These are phyloP conservation scores for Eucera pruinosa DNA, from an alignment of 2,888 invertebrate species.

Conservation along the genomic window DNA sequence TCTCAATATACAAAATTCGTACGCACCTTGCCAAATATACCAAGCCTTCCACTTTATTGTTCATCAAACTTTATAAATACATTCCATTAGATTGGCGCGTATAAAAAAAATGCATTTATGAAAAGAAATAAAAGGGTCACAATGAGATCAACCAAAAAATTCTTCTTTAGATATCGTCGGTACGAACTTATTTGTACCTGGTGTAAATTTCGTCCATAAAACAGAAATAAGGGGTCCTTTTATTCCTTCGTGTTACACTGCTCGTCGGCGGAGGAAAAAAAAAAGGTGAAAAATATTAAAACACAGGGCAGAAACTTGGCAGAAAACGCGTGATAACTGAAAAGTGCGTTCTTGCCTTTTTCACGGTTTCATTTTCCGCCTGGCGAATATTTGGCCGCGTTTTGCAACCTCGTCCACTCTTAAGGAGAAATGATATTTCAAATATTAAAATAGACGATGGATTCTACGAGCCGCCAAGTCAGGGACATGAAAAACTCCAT, in stretches of 20 bases:
- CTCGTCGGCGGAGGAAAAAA: constrained; percentile 1
- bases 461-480: constrained; percentile 8
- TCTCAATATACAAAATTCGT: no score
- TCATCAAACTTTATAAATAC: no score
- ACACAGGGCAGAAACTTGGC: constrained; percentile 19
- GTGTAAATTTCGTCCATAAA: constrained; percentile 16
- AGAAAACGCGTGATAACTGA: constrained; percentile 5
- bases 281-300: constrained; percentile 45
- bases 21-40: no score
- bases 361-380: constrained; percentile 35
- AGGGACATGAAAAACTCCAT: constrained; percentile 1
- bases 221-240: constrained; percentile 20
- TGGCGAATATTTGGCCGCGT: constrained; percentile 9
- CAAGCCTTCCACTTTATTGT: no score
- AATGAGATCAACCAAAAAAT: no score
- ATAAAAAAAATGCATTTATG: no score
- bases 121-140: no score
- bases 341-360: constrained; percentile 20
- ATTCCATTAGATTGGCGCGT: no score
- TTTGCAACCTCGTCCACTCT: neutral
- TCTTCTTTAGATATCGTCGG: no score
- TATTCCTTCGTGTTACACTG: constrained; percentile 31
- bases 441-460: constrained; percentile 47
- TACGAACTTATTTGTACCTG: no score
- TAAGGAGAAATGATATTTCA: constrained; percentile 37